These are phyloP conservation scores for Siniperca undulata DNA, from an alignment of 2,797 vertebrate species.

Conservation along the genomic window DNA sequence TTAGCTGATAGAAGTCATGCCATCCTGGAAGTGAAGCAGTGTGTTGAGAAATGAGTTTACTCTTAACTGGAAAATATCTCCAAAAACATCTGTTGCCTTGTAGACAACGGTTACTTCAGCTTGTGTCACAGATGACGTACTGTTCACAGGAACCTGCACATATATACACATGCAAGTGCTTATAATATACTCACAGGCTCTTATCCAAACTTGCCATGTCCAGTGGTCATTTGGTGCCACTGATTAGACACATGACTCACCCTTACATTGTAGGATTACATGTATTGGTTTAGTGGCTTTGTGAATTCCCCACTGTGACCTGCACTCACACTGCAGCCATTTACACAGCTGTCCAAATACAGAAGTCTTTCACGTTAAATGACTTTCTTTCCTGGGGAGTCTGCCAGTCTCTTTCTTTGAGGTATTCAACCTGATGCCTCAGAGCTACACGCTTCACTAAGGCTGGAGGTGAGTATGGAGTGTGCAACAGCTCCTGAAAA, in stretches of 20 bases:
- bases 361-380: constrained; percentile 63
- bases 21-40: constrained; percentile 36
- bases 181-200: constrained; percentile 25
- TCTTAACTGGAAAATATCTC: constrained; percentile 26
- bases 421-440: constrained; percentile 50
- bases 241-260: constrained; percentile 66
- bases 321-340: constrained; percentile 59
- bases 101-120: constrained; percentile 2
- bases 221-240: constrained; percentile 45
- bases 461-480: not conserved
- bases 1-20: constrained; percentile 35
- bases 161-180: constrained; percentile 2
- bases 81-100: constrained; percentile 40
- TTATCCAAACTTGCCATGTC: constrained; percentile 50
- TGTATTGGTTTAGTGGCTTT: constrained; percentile 59
- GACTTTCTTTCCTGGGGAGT: constrained; percentile 57
- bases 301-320: constrained; percentile 61
- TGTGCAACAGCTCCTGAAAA: constrained; percentile 9
- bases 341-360: constrained; percentile 82
- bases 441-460: not conserved
- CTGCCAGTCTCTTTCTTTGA: constrained; percentile 37
- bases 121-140: constrained; percentile 28
- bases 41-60: constrained; percentile 13
- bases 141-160: constrained; percentile 17
- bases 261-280: constrained; percentile 38